Percentiles rank a stretch among this genome's conserved stretches.
These are phyloP conservation scores for Poecile atricapillus DNA, from an alignment of 2,113 vertebrate genomes.

Conservation along the genomic window DNA sequence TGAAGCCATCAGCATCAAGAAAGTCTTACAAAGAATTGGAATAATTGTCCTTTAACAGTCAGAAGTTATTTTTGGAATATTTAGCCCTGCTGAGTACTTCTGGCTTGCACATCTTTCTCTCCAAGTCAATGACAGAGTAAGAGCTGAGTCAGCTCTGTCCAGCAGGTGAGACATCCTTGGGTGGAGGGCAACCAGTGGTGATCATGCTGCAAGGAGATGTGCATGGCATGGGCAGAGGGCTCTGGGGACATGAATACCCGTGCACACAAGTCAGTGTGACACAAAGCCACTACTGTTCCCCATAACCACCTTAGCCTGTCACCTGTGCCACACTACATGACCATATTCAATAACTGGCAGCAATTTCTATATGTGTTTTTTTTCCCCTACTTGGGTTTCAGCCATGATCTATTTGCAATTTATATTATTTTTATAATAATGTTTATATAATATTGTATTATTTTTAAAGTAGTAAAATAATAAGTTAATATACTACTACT, in stretches of 20 bases:
- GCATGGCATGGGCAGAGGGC: fast-evolving
- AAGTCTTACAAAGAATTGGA: neutral
- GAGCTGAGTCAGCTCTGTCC: neutral
- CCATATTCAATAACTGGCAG: neutral
- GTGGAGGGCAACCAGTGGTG: neutral
- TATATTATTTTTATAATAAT: neutral
- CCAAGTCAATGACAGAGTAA: neutral
- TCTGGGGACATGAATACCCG: too few species aligned
- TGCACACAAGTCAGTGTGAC: neutral
- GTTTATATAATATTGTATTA: too few species aligned
- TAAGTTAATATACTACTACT: too few species aligned
- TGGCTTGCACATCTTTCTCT: neutral
- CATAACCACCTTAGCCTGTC: neutral
- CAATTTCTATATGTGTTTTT: fast-evolving
- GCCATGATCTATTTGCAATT: neutral
- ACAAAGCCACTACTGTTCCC: neutral
- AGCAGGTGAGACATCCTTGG: neutral
- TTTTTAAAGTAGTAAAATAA: neutral
- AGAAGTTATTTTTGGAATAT: neutral
- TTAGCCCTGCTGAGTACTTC: neutral
- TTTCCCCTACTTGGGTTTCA: neutral
- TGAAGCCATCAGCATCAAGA: neutral
- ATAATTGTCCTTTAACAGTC: neutral
- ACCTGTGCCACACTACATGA: neutral
- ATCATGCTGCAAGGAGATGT: fast-evolving